Conservation (phyloP, 1,140 invertebrate genomes). For the Nebria ingens region DNA sequence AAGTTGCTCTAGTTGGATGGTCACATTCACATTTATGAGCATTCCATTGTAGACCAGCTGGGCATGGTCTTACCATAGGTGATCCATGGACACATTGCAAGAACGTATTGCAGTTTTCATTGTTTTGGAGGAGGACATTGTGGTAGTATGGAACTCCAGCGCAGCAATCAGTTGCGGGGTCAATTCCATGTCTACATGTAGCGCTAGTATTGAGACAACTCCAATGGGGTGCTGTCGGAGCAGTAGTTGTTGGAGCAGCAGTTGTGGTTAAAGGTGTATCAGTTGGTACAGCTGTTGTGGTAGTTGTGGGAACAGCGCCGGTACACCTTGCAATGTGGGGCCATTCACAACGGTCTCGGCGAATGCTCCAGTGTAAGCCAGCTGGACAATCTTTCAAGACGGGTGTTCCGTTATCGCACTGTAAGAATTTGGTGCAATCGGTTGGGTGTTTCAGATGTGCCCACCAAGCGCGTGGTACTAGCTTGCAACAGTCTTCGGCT, state of each 20-base stretch:
- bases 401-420: background rate
- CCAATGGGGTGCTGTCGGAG: background rate
- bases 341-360: conserved; percentile 3
- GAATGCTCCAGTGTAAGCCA: background rate
- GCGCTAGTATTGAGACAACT: too few species aligned
- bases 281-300: background rate
- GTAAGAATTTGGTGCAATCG: background rate
- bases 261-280: too few species aligned
- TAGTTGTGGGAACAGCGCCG: background rate
- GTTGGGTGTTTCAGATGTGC: background rate
- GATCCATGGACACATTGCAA: background rate
- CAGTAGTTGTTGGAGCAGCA: background rate
- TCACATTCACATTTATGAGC: background rate
- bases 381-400: background rate
- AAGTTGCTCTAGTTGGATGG: background rate
- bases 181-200: too few species aligned
- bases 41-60: background rate
- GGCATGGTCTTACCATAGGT: background rate
- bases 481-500: background rate
- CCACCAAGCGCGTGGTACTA: background rate
- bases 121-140: too few species aligned
- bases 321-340: background rate
- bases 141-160: too few species aligned
- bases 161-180: too few species aligned
- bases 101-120: background rate